Conservation (phyloP, 1,140 invertebrate genomes). For the Armadillidium nasatum region DNA sequence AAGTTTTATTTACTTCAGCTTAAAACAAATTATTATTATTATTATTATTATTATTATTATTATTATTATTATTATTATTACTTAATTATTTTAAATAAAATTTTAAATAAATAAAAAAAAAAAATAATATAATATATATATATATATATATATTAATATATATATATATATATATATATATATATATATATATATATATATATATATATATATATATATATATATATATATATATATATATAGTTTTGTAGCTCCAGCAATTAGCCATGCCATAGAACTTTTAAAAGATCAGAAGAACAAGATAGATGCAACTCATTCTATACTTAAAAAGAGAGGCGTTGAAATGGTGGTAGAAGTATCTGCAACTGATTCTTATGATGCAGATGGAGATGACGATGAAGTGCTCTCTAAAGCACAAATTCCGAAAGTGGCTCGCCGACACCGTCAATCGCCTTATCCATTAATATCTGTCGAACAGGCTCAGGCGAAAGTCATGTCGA, state of each 20-base stretch:
- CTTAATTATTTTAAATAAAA: no score
- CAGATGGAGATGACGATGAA: neutral
- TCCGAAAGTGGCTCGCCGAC: conserved; percentile 23
- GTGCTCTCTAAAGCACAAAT: conserved; percentile 34
- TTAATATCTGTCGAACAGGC: conserved; percentile 52
- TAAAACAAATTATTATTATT: no score
- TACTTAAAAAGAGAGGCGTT: conserved; percentile 28
- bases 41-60: no score
- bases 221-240: no score
- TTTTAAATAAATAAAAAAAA: no score
- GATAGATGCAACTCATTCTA: conserved; percentile 30
- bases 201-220: no score
- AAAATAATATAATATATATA: no score
- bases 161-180: no score
- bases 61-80: no score
- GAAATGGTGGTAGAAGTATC: conserved; percentile 11
- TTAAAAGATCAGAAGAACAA: conserved; percentile 22
- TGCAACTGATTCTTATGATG: neutral
- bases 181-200: no score
- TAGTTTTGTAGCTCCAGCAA: conserved; percentile 34
- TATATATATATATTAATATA: no score
- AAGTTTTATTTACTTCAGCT: no score
- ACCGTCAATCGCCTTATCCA: conserved; percentile 40
- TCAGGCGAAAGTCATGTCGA: conserved; percentile 65
- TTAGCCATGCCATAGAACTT: conserved; percentile 33